A percentile compares a stretch with the other conserved stretches of the same genome.
Evolutionary conservation across 2,888 invertebrate species (phyloP).

Genomic region (Polyommatus iphigenia): DNA sequence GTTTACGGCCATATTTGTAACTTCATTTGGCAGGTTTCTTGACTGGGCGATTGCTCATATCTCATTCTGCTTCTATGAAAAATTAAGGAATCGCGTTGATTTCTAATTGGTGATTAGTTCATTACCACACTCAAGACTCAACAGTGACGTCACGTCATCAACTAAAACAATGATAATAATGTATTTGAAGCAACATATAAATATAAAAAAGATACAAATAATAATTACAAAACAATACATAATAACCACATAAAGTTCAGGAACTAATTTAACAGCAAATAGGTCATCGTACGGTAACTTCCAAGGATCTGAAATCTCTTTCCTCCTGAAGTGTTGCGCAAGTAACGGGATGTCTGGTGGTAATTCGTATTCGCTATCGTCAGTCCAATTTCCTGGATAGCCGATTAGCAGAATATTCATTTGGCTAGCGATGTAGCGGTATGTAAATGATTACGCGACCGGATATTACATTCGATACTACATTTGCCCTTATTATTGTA

Average conservation of each 20-base stretch:
- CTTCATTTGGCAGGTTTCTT: neutral
- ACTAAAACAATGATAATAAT: neutral
- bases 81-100: neutral
- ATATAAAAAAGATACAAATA: too few species aligned
- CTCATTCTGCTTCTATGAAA: neutral
- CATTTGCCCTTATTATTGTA: constrained; percentile 49
- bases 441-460: constrained; percentile 58
- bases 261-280: neutral
- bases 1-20: constrained; percentile 7
- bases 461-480: constrained; percentile 64
- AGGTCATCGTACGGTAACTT: constrained; percentile 3
- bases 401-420: constrained; percentile 44
- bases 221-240: neutral
- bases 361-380: constrained; percentile 43
- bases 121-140: neutral
- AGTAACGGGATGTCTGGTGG: constrained; percentile 34
- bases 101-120: neutral
- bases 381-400: constrained; percentile 42
- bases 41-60: neutral
- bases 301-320: constrained; percentile 17
- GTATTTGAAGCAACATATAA: neutral
- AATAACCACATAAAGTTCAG: neutral
- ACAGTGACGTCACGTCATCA: neutral
- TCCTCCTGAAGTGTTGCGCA: constrained; percentile 13
- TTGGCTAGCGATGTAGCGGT: constrained; percentile 50